Evolutionary conservation across 2,797 vertebrate species (phyloP).

Genomic region (Cynopterus sphinx): DNA sequence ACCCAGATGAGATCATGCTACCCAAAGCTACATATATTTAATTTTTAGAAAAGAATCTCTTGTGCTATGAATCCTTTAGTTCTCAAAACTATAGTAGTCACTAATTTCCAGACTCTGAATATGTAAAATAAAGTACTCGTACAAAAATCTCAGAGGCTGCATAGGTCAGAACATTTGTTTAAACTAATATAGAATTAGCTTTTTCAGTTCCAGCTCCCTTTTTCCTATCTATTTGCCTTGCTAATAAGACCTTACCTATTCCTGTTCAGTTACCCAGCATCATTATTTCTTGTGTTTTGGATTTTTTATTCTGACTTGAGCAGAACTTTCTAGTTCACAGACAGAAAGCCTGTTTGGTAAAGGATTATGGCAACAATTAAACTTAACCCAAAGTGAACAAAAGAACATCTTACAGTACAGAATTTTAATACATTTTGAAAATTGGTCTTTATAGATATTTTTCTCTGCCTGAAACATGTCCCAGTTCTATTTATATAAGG

Average conservation of each 20-base stretch:
- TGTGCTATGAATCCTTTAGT: conserved; percentile 29
- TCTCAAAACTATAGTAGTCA: conserved; percentile 62
- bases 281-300: not conserved
- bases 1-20: conserved; percentile 51
- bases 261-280: not conserved
- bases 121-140: conserved; percentile 41
- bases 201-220: not conserved
- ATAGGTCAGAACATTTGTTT: conserved; percentile 59
- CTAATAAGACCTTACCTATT: conserved; percentile 2
- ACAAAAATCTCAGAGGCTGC: not conserved
- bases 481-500: conserved; percentile 66
- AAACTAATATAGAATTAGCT: conserved; percentile 50
- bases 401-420: not conserved
- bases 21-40: conserved; percentile 24
- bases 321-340: not conserved
- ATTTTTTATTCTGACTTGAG: not conserved
- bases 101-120: conserved; percentile 72
- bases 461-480: conserved; percentile 59
- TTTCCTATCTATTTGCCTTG: conserved; percentile 56
- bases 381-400: not conserved
- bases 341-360: not conserved
- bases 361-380: not conserved
- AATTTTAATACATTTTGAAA: conserved; percentile 7
- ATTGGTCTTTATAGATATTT: conserved; percentile 42
- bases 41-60: conserved; percentile 42